Base-by-base conservation (phyloP, 92 coral and sea anemone genomes). In the Epizoanthus scotinus region DNA sequence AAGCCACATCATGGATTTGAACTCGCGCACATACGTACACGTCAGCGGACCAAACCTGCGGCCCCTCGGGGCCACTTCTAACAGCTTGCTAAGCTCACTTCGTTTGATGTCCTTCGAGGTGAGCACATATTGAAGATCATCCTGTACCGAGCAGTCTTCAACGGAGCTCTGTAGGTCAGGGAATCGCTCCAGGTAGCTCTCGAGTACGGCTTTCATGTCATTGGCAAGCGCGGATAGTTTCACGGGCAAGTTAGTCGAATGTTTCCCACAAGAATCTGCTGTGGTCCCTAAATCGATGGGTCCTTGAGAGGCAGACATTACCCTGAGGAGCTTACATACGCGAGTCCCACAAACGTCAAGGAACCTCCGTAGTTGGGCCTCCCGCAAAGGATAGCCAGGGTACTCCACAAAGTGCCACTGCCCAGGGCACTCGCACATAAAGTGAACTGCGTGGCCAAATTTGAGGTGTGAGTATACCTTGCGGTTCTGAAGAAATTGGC, bases 351-450 rank as follows among this genome's bases (percentile, higher is more conserved):
- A 90, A 29, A 49, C 47, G n/a, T 82, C 82, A 26, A 93, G 83
- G 84, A 93, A 93, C 31, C 75, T 84, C 27, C 84, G 77, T 58
- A 87, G 82, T 58, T 85, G 71, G 40, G 85, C 83, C 6, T 90
- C 84, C 67, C 97, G 92, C 44, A 75, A 60, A 40, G 81, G 81
- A 85, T 87, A 93, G 12, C 97, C 97, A 57, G 97, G 94, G 24
- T 71, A 87, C 18, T 87, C 86, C 13, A 91, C 78, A 58, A 93
- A 70, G 42, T 93, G 97, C 97, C 97, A 93, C 42, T 87, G 89
- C 63, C 93, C 94, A 44, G 97, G 97, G 79, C 94, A 93, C 81
- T 93, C 97, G 72, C 97, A 93, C 57, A 93, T 78, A 63, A 93
- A 93, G 81, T 93, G 92, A 28, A 90, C 97, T 0, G 97, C 94